phyloP scores from a whole-genome alignment of 2,113 vertebrate genomes.

The Sprattus sprattus region DNA sequence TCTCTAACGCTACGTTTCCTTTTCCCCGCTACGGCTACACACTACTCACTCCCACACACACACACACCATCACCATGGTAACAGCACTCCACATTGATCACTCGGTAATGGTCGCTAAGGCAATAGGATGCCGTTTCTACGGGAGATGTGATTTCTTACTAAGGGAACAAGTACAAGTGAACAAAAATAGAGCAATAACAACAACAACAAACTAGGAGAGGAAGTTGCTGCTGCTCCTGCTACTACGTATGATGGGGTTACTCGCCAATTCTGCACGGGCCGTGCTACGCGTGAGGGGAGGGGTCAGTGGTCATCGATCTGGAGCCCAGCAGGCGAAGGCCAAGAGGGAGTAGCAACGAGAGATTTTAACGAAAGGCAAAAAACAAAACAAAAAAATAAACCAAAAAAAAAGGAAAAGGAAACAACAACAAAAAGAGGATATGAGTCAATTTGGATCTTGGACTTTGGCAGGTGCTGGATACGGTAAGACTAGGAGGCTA shows the following conservation, averaged over 20 bases:
- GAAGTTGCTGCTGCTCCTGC: neutral
- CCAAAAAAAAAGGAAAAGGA: constrained; percentile 12
- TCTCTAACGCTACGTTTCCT: neutral
- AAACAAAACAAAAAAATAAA: constrained; percentile 19
- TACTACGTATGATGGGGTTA: constrained; percentile 54
- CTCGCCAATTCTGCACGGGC: constrained; percentile 66
- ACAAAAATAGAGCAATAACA: constrained; percentile 17
- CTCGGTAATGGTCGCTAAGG: neutral
- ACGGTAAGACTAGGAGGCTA: neutral
- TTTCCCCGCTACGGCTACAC: constrained; percentile 6
- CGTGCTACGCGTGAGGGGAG: constrained; percentile 32
- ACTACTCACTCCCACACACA: constrained; percentile 19
- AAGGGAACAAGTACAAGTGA: neutral
- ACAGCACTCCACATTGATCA: constrained; percentile 9
- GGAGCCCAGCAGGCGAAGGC: constrained; percentile 49
- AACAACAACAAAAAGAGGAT: constrained; percentile 36
- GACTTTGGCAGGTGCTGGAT: neutral
- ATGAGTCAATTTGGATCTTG: constrained; percentile 39
- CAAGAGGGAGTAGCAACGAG: constrained; percentile 38
- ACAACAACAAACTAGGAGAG: constrained; percentile 17
- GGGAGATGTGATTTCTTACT: neutral
- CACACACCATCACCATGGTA: constrained; percentile 16
- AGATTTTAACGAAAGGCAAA: constrained; percentile 16
- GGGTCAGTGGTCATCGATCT: constrained; percentile 66
- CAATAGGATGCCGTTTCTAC: neutral